A percentile compares a stretch with the other conserved stretches of the same genome.
These are phyloP conservation scores for Blastomussa wellsi DNA, from an alignment of 92 coral and sea anemone species.

Conservation along the genomic window DNA sequence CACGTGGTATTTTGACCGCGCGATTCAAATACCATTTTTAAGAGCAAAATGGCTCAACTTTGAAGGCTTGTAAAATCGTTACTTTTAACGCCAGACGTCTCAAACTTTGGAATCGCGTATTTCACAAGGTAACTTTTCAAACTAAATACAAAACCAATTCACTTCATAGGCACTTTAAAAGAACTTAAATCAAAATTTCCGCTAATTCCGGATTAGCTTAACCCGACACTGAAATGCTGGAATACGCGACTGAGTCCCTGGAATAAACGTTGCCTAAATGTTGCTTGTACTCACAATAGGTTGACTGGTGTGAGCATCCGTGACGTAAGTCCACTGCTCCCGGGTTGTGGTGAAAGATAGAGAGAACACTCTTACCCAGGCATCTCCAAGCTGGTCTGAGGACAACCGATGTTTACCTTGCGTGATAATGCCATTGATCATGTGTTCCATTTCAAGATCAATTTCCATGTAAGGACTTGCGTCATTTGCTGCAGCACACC, in stretches of 20 bases:
- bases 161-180: no score
- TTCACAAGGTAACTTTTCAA: no score
- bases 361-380: slow-evolving; percentile 63
- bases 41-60: no score
- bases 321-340: slow-evolving; percentile 40
- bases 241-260: not conserved
- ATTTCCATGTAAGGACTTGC: slow-evolving; percentile 67
- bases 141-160: no score
- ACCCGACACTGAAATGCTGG: not conserved
- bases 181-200: no score
- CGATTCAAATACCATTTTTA: no score
- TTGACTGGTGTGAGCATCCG: slow-evolving; percentile 11
- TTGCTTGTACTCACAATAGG: slow-evolving; percentile 16
- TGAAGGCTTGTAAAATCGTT: no score
- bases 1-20: no score
- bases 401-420: slow-evolving; percentile 71
- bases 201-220: no score
- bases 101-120: no score
- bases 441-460: slow-evolving; percentile 55
- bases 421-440: slow-evolving; percentile 56
- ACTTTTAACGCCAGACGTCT: no score
- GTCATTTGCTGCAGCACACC: slow-evolving; percentile 76
- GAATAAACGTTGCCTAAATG: not conserved
- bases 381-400: slow-evolving; percentile 47
- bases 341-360: slow-evolving; percentile 43